These are phyloP conservation scores for Argyrosomus regius DNA, from an alignment of 2,797 vertebrate genomes.

Conservation along the genomic window DNA sequence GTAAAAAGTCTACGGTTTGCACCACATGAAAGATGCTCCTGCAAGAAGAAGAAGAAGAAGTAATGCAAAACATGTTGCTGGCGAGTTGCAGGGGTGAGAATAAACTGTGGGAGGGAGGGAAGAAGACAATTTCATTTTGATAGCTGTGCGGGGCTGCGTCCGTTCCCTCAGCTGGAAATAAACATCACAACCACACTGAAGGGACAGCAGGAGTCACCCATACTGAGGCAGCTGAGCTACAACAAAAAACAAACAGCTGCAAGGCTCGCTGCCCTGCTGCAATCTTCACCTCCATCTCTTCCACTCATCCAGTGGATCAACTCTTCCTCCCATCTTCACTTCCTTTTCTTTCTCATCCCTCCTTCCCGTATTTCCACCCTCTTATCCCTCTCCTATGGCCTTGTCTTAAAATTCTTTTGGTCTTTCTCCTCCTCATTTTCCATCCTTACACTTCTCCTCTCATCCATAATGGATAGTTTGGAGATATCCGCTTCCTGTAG, in stretches of 20 bases:
- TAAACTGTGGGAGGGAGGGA: constrained; percentile 17
- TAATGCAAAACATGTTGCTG: constrained; percentile 2
- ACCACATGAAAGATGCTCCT: constrained; percentile 21
- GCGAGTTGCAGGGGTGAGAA: constrained; percentile 21
- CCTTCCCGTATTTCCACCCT: constrained; percentile 20
- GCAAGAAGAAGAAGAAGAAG: not conserved
- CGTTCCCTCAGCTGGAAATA: constrained; percentile 52
- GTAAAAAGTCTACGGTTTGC: not conserved
- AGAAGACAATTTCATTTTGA: constrained; percentile 37
- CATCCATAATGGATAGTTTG: constrained; percentile 75
- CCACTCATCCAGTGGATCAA: constrained; percentile 10
- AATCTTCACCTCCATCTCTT: constrained; percentile 23
- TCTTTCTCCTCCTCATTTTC: constrained; percentile 17
- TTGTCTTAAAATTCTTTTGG: not conserved
- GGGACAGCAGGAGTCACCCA: constrained; percentile 25
- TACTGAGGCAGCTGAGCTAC: constrained; percentile 21
- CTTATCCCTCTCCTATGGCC: not conserved
- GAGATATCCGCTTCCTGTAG: constrained; percentile 69
- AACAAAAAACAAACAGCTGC: constrained; percentile 25
- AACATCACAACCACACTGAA: constrained; percentile 23
- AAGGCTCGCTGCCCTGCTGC: constrained; percentile 22
- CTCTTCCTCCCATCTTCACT: constrained; percentile 28
- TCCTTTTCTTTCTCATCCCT: not conserved
- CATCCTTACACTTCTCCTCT: constrained; percentile 40
- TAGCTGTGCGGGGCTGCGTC: constrained; percentile 21